Conservation (phyloP, 1,140 invertebrate species). For the Ephestia elutella region DNA sequence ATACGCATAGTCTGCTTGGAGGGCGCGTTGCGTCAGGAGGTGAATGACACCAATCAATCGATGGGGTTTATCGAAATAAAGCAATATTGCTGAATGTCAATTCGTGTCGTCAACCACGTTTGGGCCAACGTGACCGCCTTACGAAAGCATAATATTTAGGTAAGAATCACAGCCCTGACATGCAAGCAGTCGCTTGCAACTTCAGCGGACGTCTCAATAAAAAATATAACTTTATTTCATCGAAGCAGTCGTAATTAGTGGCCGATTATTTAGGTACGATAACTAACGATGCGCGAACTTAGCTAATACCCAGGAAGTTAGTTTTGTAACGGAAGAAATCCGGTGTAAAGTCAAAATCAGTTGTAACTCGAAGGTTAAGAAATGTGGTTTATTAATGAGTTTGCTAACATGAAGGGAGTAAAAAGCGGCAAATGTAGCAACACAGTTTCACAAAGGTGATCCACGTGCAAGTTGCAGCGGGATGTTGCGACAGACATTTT, state of each 20-base stretch:
- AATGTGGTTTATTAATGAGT: conserved; percentile 50
- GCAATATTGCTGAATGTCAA: conserved; percentile 10
- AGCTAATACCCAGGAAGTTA: conserved; percentile 30
- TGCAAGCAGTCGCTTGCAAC: not conserved
- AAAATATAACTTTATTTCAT: not conserved
- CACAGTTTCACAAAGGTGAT: conserved; percentile 57
- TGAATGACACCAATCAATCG: conserved; percentile 40
- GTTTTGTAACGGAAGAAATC: conserved; percentile 46
- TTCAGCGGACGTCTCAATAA: not conserved
- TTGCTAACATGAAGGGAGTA: conserved; percentile 51
- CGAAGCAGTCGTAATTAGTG: not conserved
- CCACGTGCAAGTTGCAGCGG: conserved; percentile 54
- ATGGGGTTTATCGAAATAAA: conserved; percentile 16
- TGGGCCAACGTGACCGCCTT: conserved; percentile 45
- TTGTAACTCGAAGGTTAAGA: conserved; percentile 43
- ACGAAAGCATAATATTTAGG: conserved; percentile 35
- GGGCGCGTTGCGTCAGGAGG: conserved; percentile 29
- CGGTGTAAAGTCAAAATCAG: conserved; percentile 39
- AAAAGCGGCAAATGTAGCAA: conserved; percentile 58
- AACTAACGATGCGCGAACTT: conserved; percentile 14
- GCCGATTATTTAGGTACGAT: not conserved
- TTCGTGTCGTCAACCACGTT: conserved; percentile 27
- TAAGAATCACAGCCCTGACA: not conserved
- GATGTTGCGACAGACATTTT: conserved; percentile 60
- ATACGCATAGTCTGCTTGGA: not conserved